Conservation (phyloP, 2,888 invertebrate species). For the Panopea generosa region DNA sequence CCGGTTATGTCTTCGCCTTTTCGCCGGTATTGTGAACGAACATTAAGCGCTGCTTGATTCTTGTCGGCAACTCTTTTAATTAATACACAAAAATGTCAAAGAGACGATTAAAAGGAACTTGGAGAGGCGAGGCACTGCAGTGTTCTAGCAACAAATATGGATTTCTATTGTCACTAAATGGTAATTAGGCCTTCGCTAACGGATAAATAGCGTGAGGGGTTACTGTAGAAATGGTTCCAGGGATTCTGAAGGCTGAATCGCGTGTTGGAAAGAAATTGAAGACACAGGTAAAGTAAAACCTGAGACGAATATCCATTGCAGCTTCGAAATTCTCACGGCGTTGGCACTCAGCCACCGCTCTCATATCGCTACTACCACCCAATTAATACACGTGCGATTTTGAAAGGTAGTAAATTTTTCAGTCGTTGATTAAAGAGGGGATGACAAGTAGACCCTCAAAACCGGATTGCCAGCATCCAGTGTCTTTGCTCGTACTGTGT, state of each 20-base stretch:
- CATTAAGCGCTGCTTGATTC: conserved; percentile 26
- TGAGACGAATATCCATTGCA: conserved; percentile 38
- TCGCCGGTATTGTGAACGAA: conserved; percentile 19
- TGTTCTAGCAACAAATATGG: conserved; percentile 33
- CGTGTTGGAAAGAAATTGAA: conserved; percentile 30
- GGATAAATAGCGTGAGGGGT: conserved; percentile 52
- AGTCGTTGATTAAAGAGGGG: conserved; percentile 53
- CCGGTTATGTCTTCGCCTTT: not conserved
- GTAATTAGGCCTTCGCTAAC: conserved; percentile 54
- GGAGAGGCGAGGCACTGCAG: conserved; percentile 27
- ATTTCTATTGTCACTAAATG: conserved; percentile 19
- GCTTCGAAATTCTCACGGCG: conserved; percentile 42
- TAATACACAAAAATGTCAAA: conserved; percentile 42
- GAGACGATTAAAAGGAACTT: conserved; percentile 43
- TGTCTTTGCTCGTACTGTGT: conserved; percentile 21
- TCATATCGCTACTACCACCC: conserved; percentile 21
- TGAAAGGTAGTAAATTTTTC: conserved; percentile 33
- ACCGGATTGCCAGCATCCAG: conserved; percentile 36
- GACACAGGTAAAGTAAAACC: conserved; percentile 27
- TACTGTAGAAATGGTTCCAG: conserved; percentile 23
- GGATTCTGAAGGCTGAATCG: conserved; percentile 23
- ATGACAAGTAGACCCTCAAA: conserved; percentile 43
- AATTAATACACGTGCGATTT: too few species aligned
- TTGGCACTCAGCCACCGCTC: conserved; percentile 18
- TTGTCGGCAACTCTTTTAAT: conserved; percentile 37